Percentiles rank a stretch among this genome's conserved stretches.
Conservation (phyloP, 2,113 vertebrate species). For the Ophiodon elongatus region DNA sequence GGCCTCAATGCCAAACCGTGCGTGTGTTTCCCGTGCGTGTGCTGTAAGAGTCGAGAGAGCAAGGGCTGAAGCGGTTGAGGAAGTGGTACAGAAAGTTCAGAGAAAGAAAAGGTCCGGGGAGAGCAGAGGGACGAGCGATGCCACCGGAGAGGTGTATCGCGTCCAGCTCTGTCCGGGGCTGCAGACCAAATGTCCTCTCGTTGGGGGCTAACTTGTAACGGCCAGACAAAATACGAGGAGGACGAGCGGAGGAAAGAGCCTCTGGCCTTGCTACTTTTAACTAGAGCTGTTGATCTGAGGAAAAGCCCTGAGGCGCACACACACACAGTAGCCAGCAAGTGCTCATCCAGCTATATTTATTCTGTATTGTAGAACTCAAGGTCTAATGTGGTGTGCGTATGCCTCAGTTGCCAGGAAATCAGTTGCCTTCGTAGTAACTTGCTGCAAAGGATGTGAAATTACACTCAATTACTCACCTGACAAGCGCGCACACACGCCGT, state of each 20-base stretch:
- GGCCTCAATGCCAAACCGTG: conserved; percentile 21
- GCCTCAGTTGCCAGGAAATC: conserved; percentile 68
- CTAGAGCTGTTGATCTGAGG: conserved; percentile 27
- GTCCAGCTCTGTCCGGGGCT: conserved; percentile 3
- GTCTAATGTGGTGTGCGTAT: conserved; percentile 25
- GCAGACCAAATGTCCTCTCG: conserved; percentile 8
- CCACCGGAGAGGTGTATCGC: not conserved
- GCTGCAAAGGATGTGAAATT: conserved; percentile 73
- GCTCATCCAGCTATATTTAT: conserved; percentile 28
- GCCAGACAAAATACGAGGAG: conserved; percentile 18
- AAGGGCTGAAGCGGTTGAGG: conserved; percentile 13
- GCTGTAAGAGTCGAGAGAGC: not conserved
- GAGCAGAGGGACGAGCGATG: conserved; percentile 10
- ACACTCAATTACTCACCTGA: conserved; percentile 55
- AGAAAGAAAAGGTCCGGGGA: not conserved
- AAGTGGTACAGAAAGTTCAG: conserved; percentile 39
- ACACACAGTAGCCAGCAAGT: not conserved
- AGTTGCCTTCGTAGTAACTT: conserved; percentile 55
- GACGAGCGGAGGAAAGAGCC: conserved; percentile 13
- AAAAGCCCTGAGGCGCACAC: too few species aligned
- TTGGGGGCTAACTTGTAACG: conserved; percentile 13
- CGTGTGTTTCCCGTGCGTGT: not conserved
- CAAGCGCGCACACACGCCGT: not conserved
- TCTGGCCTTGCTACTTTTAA: conserved; percentile 17
- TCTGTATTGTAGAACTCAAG: conserved; percentile 19